These are phyloP conservation scores for Ceratosolen solmsi DNA, from an alignment of 1,140 invertebrate genomes.

Conservation along the genomic window DNA sequence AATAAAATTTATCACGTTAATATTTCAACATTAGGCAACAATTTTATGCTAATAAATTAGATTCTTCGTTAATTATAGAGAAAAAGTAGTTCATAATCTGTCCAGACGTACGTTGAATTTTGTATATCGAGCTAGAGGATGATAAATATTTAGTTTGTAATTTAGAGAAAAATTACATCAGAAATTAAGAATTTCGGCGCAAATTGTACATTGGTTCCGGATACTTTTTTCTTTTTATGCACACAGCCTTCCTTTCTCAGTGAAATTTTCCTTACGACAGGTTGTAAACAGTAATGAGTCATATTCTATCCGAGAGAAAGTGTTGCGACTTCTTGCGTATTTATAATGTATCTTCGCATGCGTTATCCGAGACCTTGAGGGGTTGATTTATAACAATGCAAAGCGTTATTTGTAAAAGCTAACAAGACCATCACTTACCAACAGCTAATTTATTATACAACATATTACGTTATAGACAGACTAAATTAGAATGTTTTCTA, in stretches of 20 bases:
- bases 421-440: too few relatives aligned
- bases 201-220: not conserved
- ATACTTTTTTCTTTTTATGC: not conserved
- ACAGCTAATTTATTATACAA: too few relatives aligned
- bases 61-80: too few relatives aligned
- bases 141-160: too few relatives aligned
- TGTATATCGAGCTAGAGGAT: too few relatives aligned
- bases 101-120: too few relatives aligned
- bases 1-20: too few relatives aligned
- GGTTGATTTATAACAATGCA: constrained; percentile 35
- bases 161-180: constrained; percentile 58
- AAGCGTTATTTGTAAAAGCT: not conserved
- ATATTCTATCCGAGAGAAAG: constrained; percentile 55
- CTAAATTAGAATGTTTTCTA: too few relatives aligned
- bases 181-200: constrained; percentile 41
- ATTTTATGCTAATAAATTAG: too few relatives aligned
- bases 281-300: constrained; percentile 54
- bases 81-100: too few relatives aligned
- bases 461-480: too few relatives aligned
- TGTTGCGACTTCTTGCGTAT: constrained; percentile 33
- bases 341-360: not conserved
- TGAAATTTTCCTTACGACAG: constrained; percentile 57
- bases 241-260: constrained; percentile 44
- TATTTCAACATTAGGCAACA: too few relatives aligned
- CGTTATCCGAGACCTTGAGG: constrained; percentile 4